Percentiles rank a stretch among this genome's conserved stretches.
phyloP scores from a whole-genome alignment of 1,140 invertebrate genomes.

The Anadara kagoshimensis region DNA sequence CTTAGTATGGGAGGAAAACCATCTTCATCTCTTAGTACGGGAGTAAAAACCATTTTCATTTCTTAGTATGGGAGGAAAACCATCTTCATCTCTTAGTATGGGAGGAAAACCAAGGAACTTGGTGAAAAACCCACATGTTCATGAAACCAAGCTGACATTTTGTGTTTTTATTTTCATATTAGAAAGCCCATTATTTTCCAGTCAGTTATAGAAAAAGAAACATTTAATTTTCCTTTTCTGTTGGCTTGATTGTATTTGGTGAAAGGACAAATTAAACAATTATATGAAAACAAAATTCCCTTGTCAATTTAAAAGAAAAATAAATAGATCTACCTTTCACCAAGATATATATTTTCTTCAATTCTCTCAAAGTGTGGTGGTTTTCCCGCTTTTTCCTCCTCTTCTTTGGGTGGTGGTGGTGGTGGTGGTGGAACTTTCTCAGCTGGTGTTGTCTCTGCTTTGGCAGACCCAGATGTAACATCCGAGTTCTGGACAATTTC shows the following conservation, averaged over 20 bases:
- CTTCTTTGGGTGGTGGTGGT: conserved; percentile 24
- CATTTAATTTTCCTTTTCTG: too few relatives aligned
- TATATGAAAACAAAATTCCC: not conserved
- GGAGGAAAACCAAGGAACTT: too few relatives aligned
- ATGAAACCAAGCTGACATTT: too few relatives aligned
- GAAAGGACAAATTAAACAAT: not conserved
- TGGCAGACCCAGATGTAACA: conserved; percentile 21
- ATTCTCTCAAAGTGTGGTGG: conserved; percentile 87
- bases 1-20: too few relatives aligned
- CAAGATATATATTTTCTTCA: conserved; percentile 86
- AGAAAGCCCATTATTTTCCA: too few relatives aligned
- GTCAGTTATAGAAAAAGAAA: too few relatives aligned
- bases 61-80: too few relatives aligned
- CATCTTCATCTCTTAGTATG: too few relatives aligned
- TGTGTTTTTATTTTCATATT: too few relatives aligned
- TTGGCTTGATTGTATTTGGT: not conserved
- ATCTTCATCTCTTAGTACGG: not conserved
- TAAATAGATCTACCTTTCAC: conserved; percentile 70
- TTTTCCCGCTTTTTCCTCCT: conserved; percentile 76
- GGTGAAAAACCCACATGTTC: too few relatives aligned
- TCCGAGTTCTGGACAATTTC: conserved; percentile 27
- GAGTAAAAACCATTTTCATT: not conserved
- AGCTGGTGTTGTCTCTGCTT: conserved; percentile 5
- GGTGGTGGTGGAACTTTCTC: not conserved
- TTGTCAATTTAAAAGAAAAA: not conserved